These are phyloP conservation scores for Cerastis rubricosa DNA, from an alignment of 2,888 invertebrate genomes.

Conservation along the genomic window DNA sequence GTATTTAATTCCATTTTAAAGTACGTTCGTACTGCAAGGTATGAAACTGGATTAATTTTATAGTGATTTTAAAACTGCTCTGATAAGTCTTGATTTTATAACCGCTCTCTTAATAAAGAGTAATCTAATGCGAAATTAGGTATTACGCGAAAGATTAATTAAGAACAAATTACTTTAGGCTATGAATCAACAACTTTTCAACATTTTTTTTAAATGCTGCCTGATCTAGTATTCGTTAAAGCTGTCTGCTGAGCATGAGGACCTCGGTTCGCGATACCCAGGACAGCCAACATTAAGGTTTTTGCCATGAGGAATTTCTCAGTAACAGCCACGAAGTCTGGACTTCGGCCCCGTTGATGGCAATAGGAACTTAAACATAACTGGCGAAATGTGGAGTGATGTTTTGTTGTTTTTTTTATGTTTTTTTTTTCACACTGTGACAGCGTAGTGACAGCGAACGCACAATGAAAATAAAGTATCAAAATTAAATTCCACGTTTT, in stretches of 20 bases:
- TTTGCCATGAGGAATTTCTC: no score
- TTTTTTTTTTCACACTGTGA: neutral
- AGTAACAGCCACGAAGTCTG: no score
- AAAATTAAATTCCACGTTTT: neutral
- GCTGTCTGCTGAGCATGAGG: no score
- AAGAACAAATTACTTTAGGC: neutral
- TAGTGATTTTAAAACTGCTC: neutral
- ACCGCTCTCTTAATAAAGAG: neutral
- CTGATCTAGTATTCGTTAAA: no score
- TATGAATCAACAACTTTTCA: neutral
- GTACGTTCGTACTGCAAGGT: neutral
- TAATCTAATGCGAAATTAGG: neutral
- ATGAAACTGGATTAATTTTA: neutral
- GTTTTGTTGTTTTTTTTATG: no score
- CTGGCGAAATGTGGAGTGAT: no score
- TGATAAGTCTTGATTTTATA: neutral
- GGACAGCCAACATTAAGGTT: no score
- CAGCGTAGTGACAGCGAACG: neutral
- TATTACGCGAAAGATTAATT: neutral
- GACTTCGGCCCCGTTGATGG: no score
- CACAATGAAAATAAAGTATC: neutral
- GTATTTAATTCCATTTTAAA: neutral
- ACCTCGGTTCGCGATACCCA: neutral
- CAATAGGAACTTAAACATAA: no score
- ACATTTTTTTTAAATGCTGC: neutral